phyloP scores from a whole-genome alignment of 2,888 invertebrate species.

The Chirona hameri region DNA sequence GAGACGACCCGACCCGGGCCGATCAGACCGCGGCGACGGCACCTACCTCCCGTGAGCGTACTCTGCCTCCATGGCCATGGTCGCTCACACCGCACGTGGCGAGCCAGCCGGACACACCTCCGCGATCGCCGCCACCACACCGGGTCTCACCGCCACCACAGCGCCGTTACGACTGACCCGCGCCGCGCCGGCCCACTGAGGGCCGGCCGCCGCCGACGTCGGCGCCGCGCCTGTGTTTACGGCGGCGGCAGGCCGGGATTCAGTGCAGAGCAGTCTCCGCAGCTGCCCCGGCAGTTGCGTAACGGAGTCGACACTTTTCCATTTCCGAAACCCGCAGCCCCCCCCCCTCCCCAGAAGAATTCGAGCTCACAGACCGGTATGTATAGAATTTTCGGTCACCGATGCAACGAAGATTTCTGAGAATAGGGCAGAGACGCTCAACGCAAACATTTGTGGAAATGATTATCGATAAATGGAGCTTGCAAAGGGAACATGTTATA shows the following conservation, averaged over 20 bases:
- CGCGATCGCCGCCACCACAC: neutral
- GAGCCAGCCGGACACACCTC: neutral
- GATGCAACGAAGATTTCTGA: too few species aligned
- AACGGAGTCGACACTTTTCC: neutral
- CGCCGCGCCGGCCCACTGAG: conserved; percentile 6
- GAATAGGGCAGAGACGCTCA: too few species aligned
- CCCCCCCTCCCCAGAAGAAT: too few species aligned
- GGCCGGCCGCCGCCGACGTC: neutral
- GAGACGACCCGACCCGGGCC: neutral
- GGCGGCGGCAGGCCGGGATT: neutral
- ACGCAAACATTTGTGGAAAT: too few species aligned
- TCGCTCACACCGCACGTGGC: neutral
- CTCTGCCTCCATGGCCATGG: neutral
- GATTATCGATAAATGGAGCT: too few species aligned
- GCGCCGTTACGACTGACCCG: neutral
- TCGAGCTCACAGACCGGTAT: too few species aligned
- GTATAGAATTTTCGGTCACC: too few species aligned
- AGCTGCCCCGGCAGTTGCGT: neutral
- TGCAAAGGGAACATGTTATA: too few species aligned
- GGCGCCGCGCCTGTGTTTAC: conserved; percentile 5
- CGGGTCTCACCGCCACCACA: neutral
- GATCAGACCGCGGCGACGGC: neutral
- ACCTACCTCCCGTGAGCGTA: neutral
- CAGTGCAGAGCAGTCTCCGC: neutral
- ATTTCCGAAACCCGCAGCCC: too few species aligned